Conservation (phyloP, 2,113 vertebrate genomes). For the Oreotragus oreotragus region DNA sequence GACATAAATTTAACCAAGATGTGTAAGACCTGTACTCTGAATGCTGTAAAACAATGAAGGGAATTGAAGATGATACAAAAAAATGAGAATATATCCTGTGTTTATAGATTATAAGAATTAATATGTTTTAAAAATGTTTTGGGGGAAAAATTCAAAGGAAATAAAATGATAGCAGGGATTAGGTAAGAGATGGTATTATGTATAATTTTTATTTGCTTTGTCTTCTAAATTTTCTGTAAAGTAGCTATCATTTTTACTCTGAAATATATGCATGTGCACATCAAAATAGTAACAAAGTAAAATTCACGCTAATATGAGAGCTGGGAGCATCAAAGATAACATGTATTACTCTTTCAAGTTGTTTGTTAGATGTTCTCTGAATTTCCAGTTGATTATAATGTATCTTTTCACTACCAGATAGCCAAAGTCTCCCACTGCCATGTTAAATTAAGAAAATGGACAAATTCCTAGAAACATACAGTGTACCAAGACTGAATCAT, state of each 20-base stretch:
- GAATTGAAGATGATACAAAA: not conserved
- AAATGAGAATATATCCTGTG: not conserved
- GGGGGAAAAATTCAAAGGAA: not conserved
- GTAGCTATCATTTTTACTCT: not conserved
- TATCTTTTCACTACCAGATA: not conserved
- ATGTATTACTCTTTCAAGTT: not conserved
- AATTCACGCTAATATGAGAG: not conserved
- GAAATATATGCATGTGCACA: not conserved
- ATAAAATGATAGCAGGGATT: not conserved
- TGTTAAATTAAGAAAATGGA: not conserved
- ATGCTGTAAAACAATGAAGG: not conserved
- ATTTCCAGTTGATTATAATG: not conserved
- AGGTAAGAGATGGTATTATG: not conserved
- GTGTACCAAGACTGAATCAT: not conserved
- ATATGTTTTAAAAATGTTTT: too few relatives aligned
- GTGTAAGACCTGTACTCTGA: not conserved
- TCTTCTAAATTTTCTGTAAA: not conserved
- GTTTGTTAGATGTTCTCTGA: not conserved
- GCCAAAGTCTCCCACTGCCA: not conserved
- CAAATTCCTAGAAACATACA: not conserved
- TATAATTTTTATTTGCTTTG: not conserved
- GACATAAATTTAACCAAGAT: not conserved
- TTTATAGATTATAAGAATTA: not conserved
- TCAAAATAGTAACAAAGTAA: not conserved
- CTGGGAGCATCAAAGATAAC: not conserved